Evolutionary conservation across 1,140 invertebrate genomes (phyloP).

Genomic region (Halesus radiatus): DNA sequence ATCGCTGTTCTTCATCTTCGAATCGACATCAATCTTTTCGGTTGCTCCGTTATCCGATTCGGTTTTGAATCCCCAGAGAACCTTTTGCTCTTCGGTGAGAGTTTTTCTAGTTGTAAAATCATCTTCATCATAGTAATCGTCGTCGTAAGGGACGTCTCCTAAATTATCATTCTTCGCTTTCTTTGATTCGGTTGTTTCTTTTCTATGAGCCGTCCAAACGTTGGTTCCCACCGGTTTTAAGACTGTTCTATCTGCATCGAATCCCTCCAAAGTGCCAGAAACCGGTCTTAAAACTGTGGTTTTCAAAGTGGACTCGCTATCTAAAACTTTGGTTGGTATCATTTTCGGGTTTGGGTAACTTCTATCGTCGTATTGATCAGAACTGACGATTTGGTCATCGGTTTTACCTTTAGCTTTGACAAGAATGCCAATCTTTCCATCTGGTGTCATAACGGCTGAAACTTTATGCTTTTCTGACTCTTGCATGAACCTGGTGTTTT

Average conservation of each 20-base stretch:
- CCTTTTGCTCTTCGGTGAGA: neutral
- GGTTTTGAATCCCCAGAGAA: slow-evolving; percentile 3
- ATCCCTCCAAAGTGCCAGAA: slow-evolving; percentile 9
- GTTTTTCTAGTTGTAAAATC: slow-evolving; percentile 35
- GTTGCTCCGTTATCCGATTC: neutral
- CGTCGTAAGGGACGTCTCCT: slow-evolving; percentile 51
- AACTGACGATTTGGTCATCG: slow-evolving; percentile 18
- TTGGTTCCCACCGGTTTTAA: slow-evolving; percentile 45
- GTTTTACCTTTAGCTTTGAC: slow-evolving; percentile 52
- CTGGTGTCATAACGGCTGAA: slow-evolving; percentile 52
- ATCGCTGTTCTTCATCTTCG: neutral
- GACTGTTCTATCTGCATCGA: slow-evolving; percentile 31
- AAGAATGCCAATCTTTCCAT: slow-evolving; percentile 53
- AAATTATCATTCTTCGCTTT: slow-evolving; percentile 37
- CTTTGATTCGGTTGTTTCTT: slow-evolving; percentile 22
- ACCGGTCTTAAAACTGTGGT: slow-evolving; percentile 47
- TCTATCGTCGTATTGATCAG: slow-evolving; percentile 33
- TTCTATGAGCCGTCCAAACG: slow-evolving; percentile 48
- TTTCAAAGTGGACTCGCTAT: slow-evolving; percentile 25
- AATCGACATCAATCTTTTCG: neutral
- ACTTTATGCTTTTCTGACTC: slow-evolving; percentile 55
- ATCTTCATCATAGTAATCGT: slow-evolving; percentile 53
- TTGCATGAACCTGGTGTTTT: slow-evolving; percentile 48
- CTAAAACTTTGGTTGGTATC: slow-evolving; percentile 13
- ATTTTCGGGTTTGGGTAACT: slow-evolving; percentile 17